These are phyloP conservation scores for Stenoptilia bipunctidactyla DNA, from an alignment of 2,888 invertebrate genomes.

Conservation along the genomic window DNA sequence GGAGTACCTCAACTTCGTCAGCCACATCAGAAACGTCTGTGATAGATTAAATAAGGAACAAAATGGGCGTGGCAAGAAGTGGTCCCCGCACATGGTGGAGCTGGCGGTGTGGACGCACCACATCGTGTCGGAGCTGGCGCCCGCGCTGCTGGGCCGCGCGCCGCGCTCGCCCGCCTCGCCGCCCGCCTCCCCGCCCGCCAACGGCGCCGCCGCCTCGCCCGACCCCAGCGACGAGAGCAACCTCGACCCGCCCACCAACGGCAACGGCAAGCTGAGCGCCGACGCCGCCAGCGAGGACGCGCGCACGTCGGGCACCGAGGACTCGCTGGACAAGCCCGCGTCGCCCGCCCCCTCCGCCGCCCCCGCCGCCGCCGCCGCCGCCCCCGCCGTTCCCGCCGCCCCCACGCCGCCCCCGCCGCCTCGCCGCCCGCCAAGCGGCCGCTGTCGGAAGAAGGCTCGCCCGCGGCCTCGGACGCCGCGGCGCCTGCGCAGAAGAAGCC, in stretches of 20 bases:
- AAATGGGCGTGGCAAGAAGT: slow-evolving; percentile 72
- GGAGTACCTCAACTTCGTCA: slow-evolving; percentile 95
- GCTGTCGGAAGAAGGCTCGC: slow-evolving; percentile 66
- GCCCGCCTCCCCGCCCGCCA: too few relatives aligned
- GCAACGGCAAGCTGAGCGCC: slow-evolving; percentile 59
- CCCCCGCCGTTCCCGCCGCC: too few relatives aligned
- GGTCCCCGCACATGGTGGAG: slow-evolving; percentile 87
- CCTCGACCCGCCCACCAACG: slow-evolving; percentile 77
- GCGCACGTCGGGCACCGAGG: slow-evolving; percentile 81
- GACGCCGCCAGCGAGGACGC: slow-evolving; percentile 78
- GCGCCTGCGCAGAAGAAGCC: slow-evolving; percentile 57
- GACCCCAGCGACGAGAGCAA: slow-evolving; percentile 82
- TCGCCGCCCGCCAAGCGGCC: too few relatives aligned
- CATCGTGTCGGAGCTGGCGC: slow-evolving; percentile 86
- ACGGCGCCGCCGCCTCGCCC: slow-evolving; percentile 66
- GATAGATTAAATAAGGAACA: slow-evolving; percentile 84
- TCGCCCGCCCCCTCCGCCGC: slow-evolving; percentile 47
- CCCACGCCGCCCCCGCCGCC: too few relatives aligned
- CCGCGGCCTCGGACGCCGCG: slow-evolving; percentile 59
- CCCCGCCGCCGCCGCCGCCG: slow-evolving; percentile 61
- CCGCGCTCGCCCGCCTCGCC: slow-evolving; percentile 48
- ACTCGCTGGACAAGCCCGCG: slow-evolving; percentile 80
- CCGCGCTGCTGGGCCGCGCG: slow-evolving; percentile 85
- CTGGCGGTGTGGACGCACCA: slow-evolving; percentile 94
- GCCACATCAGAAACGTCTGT: slow-evolving; percentile 86